Conservation (phyloP, 2,113 vertebrate genomes). For the Melanotaenia duboulayi region DNA sequence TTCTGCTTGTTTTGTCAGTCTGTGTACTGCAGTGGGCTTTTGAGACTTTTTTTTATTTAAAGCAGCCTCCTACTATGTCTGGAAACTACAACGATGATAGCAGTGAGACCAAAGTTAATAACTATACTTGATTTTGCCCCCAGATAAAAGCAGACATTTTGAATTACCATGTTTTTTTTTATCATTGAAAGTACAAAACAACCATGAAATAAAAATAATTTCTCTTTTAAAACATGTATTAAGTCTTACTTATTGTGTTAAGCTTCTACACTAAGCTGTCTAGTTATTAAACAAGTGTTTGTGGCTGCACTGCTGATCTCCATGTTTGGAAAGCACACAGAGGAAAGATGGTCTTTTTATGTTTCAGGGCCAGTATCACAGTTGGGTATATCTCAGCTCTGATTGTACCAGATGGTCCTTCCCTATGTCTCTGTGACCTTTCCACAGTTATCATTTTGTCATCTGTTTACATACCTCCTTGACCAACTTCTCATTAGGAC, state of each 20-base stretch:
- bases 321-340: conserved; percentile 42
- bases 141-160: too few relatives aligned
- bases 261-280: neutral
- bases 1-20: too few relatives aligned
- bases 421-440: conserved; percentile 63
- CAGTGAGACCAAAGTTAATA: too few relatives aligned
- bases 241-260: neutral
- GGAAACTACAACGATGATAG: neutral
- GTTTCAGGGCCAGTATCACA: conserved; percentile 66
- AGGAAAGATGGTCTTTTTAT: conserved; percentile 64
- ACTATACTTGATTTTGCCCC: too few relatives aligned
- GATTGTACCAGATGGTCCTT: conserved; percentile 74
- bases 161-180: too few relatives aligned
- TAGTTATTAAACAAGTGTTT: neutral
- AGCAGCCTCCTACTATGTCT: neutral
- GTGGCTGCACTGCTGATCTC: conserved; percentile 13
- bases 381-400: conserved; percentile 66
- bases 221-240: too few relatives aligned
- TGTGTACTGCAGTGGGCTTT: too few relatives aligned
- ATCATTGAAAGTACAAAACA: too few relatives aligned
- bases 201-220: too few relatives aligned
- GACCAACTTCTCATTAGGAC: conserved; percentile 58
- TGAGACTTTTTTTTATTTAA: neutral
- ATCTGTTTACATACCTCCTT: conserved; percentile 50
- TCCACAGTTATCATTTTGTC: conserved; percentile 64